Evolutionary conservation across 1,140 invertebrate species (phyloP).

Genomic region (Spodoptera litura): DNA sequence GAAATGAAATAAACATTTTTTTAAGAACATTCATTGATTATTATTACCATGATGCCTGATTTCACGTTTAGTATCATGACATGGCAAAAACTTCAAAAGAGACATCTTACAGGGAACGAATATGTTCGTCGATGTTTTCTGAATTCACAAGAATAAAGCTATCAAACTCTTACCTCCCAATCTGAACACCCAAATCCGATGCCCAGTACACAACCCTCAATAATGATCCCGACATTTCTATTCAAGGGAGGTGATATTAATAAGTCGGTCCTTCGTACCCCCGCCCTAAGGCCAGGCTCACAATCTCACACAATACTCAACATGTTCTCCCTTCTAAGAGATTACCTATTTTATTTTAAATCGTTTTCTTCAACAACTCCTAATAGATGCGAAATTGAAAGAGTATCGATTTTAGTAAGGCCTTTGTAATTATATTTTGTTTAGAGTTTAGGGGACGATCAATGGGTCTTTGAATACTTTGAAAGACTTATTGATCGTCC

Average conservation of each 20-base stretch:
- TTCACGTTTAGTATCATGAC: too few species aligned
- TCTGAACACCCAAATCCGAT: conserved; percentile 5
- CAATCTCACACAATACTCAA: conserved; percentile 32
- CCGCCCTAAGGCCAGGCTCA: not conserved
- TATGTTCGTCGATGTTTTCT: too few species aligned
- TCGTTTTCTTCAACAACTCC: conserved; percentile 30
- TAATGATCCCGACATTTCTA: conserved; percentile 47
- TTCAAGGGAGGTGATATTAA: conserved; percentile 48
- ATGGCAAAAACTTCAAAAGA: too few species aligned
- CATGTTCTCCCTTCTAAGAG: conserved; percentile 37
- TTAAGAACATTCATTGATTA: too few species aligned
- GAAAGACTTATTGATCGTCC: not conserved
- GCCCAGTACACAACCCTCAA: conserved; percentile 36
- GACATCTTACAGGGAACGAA: too few species aligned
- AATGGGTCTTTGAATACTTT: not conserved
- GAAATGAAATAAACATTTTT: too few species aligned
- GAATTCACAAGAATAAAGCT: not conserved
- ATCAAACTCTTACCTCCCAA: not conserved
- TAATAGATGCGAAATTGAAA: conserved; percentile 34
- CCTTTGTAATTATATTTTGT: not conserved
- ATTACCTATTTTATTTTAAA: conserved; percentile 46
- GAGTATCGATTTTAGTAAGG: conserved; percentile 18
- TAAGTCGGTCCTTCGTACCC: conserved; percentile 37
- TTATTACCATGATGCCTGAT: too few species aligned
- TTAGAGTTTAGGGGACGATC: not conserved